A percentile compares a stretch with the other conserved stretches of the same genome.
These are phyloP conservation scores for Drosophila antonietae DNA, from an alignment of 2,888 invertebrate species.

Conservation along the genomic window DNA sequence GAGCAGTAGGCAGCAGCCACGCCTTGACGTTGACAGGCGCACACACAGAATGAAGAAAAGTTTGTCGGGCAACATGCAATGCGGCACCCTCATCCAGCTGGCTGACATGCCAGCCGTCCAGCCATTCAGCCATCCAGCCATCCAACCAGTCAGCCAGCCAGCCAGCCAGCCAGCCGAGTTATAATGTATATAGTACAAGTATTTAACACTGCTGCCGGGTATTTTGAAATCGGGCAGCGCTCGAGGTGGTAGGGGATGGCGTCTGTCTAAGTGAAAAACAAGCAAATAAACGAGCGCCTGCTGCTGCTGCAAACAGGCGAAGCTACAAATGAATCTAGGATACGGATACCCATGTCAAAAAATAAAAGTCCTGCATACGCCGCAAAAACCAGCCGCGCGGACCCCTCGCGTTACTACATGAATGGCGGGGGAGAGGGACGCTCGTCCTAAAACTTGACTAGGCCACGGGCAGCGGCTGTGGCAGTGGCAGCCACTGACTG, in stretches of 20 bases:
- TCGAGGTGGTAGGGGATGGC: not conserved
- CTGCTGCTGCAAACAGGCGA: slow-evolving; percentile 49
- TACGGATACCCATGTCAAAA: slow-evolving; percentile 77
- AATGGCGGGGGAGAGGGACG: too few species aligned
- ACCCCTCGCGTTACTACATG: too few species aligned
- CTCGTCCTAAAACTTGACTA: slow-evolving; percentile 24
- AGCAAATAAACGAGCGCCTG: slow-evolving; percentile 58
- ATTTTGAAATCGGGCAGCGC: slow-evolving; percentile 23
- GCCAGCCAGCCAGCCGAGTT: slow-evolving; percentile 58
- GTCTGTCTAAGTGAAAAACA: slow-evolving; percentile 51
- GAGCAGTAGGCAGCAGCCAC: slow-evolving; percentile 47
- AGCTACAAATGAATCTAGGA: slow-evolving; percentile 69
- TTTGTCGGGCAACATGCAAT: slow-evolving; percentile 60
- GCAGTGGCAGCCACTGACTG: slow-evolving; percentile 23
- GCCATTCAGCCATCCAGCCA: slow-evolving; percentile 18
- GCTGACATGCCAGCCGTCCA: slow-evolving; percentile 62
- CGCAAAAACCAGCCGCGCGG: slow-evolving; percentile 2
- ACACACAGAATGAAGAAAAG: slow-evolving; percentile 55
- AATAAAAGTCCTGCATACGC: slow-evolving; percentile 50
- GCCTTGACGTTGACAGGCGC: slow-evolving; percentile 72
- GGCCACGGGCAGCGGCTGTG: slow-evolving; percentile 56
- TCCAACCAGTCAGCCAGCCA: slow-evolving; percentile 58
- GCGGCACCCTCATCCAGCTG: slow-evolving; percentile 18
- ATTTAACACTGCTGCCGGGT: slow-evolving; percentile 53
- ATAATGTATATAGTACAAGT: slow-evolving; percentile 64